Conservation (phyloP, 2,888 invertebrate genomes). For the Cerastis leucographa region DNA sequence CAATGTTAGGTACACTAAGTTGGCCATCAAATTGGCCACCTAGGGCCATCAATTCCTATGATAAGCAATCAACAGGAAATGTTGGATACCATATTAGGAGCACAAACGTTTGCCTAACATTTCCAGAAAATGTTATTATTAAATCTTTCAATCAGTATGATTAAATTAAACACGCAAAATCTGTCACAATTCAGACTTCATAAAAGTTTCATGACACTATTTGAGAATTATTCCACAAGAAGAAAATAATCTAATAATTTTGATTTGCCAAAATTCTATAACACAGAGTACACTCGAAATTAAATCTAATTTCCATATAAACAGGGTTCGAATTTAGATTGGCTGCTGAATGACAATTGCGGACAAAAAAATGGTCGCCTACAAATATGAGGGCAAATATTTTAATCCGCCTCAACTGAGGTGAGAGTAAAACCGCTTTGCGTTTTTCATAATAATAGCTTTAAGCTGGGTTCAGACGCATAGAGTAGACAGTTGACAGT, state of each 20-base stretch:
- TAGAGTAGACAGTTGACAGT: conserved; percentile 47
- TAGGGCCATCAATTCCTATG: neutral
- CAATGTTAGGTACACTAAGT: neutral
- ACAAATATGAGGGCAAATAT: conserved; percentile 67
- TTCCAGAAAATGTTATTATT: neutral
- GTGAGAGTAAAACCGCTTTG: conserved; percentile 63
- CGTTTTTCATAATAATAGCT: conserved; percentile 65
- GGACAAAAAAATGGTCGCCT: conserved; percentile 55
- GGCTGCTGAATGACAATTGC: conserved; percentile 39
- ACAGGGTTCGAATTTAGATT: conserved; percentile 44
- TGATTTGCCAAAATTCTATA: neutral
- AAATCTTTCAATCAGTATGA: neutral
- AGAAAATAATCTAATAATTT: conserved; percentile 11
- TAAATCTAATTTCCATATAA: conserved; percentile 32
- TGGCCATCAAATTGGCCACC: neutral
- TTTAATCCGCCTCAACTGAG: conserved; percentile 66
- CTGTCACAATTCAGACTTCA: neutral
- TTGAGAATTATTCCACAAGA: neutral
- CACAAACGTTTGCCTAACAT: neutral
- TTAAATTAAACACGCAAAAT: neutral
- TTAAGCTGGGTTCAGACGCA: conserved; percentile 54
- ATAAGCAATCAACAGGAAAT: neutral
- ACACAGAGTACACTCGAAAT: conserved; percentile 11
- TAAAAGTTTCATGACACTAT: neutral
- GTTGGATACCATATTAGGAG: neutral